Conservation (phyloP, 2,113 vertebrate species). For the Anguilla japonica region DNA sequence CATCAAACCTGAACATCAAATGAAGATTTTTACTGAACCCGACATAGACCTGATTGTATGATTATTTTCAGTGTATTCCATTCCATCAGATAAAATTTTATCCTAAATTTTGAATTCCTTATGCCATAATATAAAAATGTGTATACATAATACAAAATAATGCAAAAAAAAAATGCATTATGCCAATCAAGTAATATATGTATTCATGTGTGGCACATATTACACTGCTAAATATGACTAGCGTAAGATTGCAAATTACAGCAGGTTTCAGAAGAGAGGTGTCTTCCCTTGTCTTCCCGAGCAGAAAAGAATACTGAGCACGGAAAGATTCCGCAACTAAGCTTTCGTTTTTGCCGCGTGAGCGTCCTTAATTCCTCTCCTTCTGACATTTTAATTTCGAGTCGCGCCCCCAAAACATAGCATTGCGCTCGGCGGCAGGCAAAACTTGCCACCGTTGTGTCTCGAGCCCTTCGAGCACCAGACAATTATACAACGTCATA, state of each 20-base stretch:
- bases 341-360: neutral
- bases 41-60: no score
- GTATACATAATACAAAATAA: neutral
- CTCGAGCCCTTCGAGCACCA: neutral
- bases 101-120: no score
- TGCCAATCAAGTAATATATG: neutral
- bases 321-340: neutral
- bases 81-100: no score
- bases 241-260: neutral
- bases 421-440: slow-evolving; percentile 26
- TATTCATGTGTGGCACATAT: neutral
- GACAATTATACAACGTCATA: neutral
- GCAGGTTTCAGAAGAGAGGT: neutral
- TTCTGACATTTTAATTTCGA: slow-evolving; percentile 1
- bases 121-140: no score
- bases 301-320: neutral
- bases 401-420: neutral
- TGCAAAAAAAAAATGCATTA: neutral
- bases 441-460: neutral
- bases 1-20: no score
- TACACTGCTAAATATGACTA: neutral
- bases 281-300: neutral
- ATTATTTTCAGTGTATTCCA: no score
- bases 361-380: slow-evolving; percentile 13
- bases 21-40: neutral